A percentile compares a stretch with the other conserved stretches of the same genome.
phyloP scores from a whole-genome alignment of 1,140 invertebrate species.

The Aphaenogaster ashmeadi region DNA sequence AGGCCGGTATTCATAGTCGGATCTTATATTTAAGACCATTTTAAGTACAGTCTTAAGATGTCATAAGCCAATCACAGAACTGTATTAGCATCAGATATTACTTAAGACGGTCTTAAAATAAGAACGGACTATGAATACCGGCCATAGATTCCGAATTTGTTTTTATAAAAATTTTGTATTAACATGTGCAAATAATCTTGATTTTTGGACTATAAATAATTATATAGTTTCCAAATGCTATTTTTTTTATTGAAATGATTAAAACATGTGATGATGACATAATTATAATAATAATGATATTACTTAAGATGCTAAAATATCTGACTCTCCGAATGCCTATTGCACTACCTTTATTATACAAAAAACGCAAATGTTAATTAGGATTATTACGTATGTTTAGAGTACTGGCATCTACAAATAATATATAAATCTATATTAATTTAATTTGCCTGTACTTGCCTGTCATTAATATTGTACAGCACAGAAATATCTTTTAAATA shows the following conservation, averaged over 20 bases:
- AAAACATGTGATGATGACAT: conserved; percentile 14
- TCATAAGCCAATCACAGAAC: too few relatives aligned
- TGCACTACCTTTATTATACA: conserved; percentile 22
- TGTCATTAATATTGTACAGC: conserved; percentile 44
- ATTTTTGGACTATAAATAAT: not conserved
- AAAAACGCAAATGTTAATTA: conserved; percentile 34
- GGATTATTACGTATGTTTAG: conserved; percentile 32
- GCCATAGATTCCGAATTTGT: conserved; percentile 54
- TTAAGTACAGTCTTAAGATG: too few relatives aligned
- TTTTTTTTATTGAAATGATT: not conserved
- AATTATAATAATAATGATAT: conserved; percentile 14
- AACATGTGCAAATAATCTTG: conserved; percentile 19
- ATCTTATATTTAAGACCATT: too few relatives aligned
- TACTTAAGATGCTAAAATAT: conserved; percentile 25
- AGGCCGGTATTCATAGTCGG: too few relatives aligned
- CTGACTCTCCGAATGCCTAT: conserved; percentile 33
- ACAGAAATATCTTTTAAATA: conserved; percentile 50
- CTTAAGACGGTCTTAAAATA: too few relatives aligned
- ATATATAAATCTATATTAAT: conserved; percentile 19
- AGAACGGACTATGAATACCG: too few relatives aligned
- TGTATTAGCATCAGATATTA: too few relatives aligned
- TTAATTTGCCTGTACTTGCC: conserved; percentile 47
- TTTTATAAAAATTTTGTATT: conserved; percentile 44
- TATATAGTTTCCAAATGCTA: not conserved
- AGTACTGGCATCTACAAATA: conserved; percentile 36